Evolutionary conservation across 1,140 invertebrate species (phyloP).

Genomic region (Drosophila asahinai): DNA sequence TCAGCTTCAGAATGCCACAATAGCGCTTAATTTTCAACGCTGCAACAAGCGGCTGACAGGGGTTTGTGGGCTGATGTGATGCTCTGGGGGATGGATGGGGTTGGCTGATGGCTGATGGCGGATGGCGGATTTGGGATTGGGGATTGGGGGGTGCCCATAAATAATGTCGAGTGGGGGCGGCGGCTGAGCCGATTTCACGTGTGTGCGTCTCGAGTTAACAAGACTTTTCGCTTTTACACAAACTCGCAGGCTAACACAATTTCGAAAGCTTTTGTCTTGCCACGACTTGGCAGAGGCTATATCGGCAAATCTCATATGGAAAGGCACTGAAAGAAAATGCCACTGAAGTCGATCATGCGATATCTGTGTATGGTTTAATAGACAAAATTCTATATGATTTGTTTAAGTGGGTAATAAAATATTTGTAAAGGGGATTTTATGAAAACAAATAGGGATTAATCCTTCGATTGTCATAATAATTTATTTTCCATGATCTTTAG

Average conservation of each 20-base stretch:
- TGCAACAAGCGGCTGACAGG: slow-evolving; percentile 54
- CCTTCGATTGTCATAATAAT: too few relatives aligned
- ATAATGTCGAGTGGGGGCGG: slow-evolving; percentile 43
- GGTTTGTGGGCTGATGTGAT: slow-evolving; percentile 5
- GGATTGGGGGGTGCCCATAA: slow-evolving; percentile 41
- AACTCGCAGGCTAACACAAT: slow-evolving; percentile 62
- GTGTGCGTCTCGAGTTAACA: slow-evolving; percentile 62
- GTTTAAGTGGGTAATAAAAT: too few relatives aligned
- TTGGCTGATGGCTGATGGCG: background rate
- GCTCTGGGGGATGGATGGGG: slow-evolving; percentile 4
- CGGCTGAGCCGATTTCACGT: slow-evolving; percentile 20
- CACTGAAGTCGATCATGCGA: too few relatives aligned
- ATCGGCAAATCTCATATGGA: slow-evolving; percentile 19
- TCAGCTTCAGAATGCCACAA: slow-evolving; percentile 61
- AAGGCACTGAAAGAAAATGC: slow-evolving; percentile 19
- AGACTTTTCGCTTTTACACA: slow-evolving; percentile 75
- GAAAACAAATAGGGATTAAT: too few relatives aligned
- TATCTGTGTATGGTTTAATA: too few relatives aligned
- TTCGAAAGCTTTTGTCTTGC: slow-evolving; percentile 57
- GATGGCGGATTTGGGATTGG: background rate
- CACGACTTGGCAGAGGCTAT: slow-evolving; percentile 29
- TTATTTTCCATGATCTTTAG: too few relatives aligned
- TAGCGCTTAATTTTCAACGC: slow-evolving; percentile 74
- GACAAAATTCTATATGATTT: too few relatives aligned
- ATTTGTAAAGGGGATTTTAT: too few relatives aligned